Conservation (phyloP, 2,888 invertebrate genomes). For the Apantesis nais region DNA sequence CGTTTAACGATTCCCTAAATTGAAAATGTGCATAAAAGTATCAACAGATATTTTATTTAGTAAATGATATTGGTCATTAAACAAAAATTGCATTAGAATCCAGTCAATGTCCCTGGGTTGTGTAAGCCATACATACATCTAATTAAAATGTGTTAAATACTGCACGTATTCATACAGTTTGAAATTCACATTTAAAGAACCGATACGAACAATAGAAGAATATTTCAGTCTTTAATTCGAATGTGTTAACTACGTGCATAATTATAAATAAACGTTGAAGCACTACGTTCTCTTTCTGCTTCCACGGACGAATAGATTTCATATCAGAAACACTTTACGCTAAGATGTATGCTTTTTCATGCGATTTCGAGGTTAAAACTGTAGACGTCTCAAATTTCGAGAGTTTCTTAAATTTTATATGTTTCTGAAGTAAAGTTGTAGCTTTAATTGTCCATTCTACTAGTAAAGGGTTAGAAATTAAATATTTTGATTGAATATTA, state of each 20-base stretch:
- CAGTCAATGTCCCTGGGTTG: too few species aligned
- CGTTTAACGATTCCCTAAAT: too few species aligned
- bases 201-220: slow-evolving; percentile 33
- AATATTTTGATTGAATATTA: not conserved
- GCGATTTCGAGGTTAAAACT: slow-evolving; percentile 28
- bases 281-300: slow-evolving; percentile 24
- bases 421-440: not conserved
- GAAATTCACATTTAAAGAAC: slow-evolving; percentile 44
- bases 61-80: too few species aligned
- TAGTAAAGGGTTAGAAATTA: not conserved
- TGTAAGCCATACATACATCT: too few species aligned
- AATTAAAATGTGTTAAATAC: too few species aligned
- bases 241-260: slow-evolving; percentile 24
- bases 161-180: slow-evolving; percentile 30
- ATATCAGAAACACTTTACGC: slow-evolving; percentile 43
- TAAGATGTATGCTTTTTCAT: slow-evolving; percentile 41
- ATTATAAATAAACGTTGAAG: slow-evolving; percentile 21
- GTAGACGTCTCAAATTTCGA: slow-evolving; percentile 44
- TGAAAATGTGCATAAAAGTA: too few species aligned
- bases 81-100: too few species aligned
- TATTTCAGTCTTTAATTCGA: slow-evolving; percentile 41
- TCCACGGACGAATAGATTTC: slow-evolving; percentile 14
- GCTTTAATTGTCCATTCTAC: not conserved
- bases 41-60: too few species aligned
- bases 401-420: slow-evolving; percentile 45